Evolutionary conservation across 2,113 vertebrate species (phyloP), one percentile per base, ranked within the genome.

Genomic region (Beaufortia kweichowensis): DNA sequence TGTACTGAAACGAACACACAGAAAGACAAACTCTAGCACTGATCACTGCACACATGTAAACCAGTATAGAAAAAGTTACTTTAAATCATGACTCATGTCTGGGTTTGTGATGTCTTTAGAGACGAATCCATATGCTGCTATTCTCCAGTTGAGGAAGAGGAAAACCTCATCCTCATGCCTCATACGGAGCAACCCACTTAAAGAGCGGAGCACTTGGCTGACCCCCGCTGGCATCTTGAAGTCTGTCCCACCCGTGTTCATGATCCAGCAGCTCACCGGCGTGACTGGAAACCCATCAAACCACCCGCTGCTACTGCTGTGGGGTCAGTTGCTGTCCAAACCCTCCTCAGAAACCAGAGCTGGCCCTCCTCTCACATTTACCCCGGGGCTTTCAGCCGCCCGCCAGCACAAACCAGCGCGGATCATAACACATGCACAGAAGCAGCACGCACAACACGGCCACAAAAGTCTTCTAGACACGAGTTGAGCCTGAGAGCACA

Each of bases 191-290:
- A 61, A 19, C 21, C 41, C 17, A 62, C 46, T 82, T 69, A 33
- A 55, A 64, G 73, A 78, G 50, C 79, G 78, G 82, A 77, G 80
- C 26, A 61, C 73, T 84, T 56, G 43, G 55, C 35, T 56, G 43
- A 48, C 35, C 78, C 84, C 83, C 75, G 1, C 0, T 71, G 74
- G 82, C 63, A 87, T 89, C 83, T 83, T 80, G 82, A 64, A 73
- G 81, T 80, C 81, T 60, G 33, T 75, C 35, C 35, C 48, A 53
- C 4, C 39, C 65, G 72, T 65, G 48, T 78, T 81, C 62, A 63
- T 53, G 19, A 21, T 21, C n/a, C 76, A 77, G 59, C 69, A 79
- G 73, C 46, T 50, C 60, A 53, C 72, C 63, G 75, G 79, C 77
- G 53, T 43, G 48, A 79, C 82, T 31, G 64, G 73, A 64, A 81